A percentile compares a stretch with the other conserved stretches of the same genome.
Conservation (phyloP, 30 jellyfish, hydroid and myxozoan species). For the Cassiopea xamachana region DNA sequence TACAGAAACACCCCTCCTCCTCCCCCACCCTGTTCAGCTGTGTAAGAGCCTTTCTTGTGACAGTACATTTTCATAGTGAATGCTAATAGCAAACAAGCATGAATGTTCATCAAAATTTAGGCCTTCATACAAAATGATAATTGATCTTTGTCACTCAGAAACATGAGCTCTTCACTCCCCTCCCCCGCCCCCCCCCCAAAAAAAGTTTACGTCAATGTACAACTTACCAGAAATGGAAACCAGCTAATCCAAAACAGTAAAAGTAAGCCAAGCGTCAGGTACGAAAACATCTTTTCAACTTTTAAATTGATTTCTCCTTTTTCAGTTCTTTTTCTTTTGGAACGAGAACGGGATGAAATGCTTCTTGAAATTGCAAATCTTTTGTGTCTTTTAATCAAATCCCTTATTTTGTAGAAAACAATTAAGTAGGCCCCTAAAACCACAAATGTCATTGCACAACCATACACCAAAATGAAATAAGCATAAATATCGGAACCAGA, state of each 20-base stretch:
- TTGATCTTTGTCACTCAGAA: too few species aligned
- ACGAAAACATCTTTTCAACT: constrained; percentile 88
- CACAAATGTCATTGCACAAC: constrained; percentile 67
- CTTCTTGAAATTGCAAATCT: constrained; percentile 61
- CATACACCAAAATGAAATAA: constrained; percentile 69
- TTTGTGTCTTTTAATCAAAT: constrained; percentile 78
- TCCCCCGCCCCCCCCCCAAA: too few species aligned
- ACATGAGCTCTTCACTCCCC: too few species aligned
- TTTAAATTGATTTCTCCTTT: constrained; percentile 70
- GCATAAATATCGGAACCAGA: constrained; percentile 62
- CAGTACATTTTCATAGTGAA: too few species aligned
- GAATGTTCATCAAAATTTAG: too few species aligned
- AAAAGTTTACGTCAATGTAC: too few species aligned
- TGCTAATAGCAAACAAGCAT: too few species aligned
- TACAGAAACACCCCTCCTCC: too few species aligned
- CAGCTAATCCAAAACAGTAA: constrained; percentile 92
- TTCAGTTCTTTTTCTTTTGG: constrained; percentile 17
- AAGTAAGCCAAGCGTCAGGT: constrained; percentile 87
- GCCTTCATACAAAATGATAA: too few species aligned
- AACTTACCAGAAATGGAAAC: constrained; percentile 95
- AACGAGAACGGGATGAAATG: background rate
- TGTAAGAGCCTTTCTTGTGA: too few species aligned
- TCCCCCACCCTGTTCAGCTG: too few species aligned
- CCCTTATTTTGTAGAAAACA: constrained; percentile 86
- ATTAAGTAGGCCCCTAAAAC: constrained; percentile 78